Evolutionary conservation across 2,888 invertebrate genomes (phyloP).

Genomic region (Amphimallon solstitiale): DNA sequence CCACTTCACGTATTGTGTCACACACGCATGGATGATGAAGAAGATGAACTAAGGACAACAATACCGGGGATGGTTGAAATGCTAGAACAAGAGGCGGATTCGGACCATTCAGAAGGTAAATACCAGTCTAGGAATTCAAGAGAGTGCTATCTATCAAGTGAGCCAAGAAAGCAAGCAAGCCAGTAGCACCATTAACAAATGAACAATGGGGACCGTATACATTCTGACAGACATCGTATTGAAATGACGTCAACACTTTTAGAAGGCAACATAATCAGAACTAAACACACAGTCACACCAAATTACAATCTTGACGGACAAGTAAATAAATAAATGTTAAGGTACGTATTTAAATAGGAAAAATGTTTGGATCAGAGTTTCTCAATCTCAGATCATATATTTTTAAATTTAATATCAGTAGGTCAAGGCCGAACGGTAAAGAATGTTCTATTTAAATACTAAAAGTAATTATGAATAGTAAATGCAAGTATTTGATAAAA

Average conservation of each 20-base stretch:
- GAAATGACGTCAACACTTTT: constrained; percentile 50
- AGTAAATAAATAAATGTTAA: constrained; percentile 49
- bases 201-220: constrained; percentile 44
- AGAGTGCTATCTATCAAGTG: constrained; percentile 34
- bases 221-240: constrained; percentile 49
- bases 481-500: too few species aligned
- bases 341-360: constrained; percentile 37
- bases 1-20: constrained; percentile 15
- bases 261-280: constrained; percentile 41
- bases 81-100: constrained; percentile 41
- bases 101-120: constrained; percentile 39
- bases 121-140: constrained; percentile 41
- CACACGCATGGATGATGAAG: constrained; percentile 19
- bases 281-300: constrained; percentile 49
- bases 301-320: constrained; percentile 43
- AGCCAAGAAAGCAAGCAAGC: constrained; percentile 38
- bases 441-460: too few species aligned
- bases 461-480: too few species aligned
- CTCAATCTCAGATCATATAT: background rate
- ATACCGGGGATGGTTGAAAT: constrained; percentile 21
- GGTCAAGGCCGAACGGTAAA: too few species aligned
- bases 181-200: constrained; percentile 50
- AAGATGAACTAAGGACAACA: constrained; percentile 20
- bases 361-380: background rate
- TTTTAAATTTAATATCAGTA: too few species aligned